phyloP scores from a whole-genome alignment of 2,888 invertebrate species.

The Leptura quadrifasciata region DNA sequence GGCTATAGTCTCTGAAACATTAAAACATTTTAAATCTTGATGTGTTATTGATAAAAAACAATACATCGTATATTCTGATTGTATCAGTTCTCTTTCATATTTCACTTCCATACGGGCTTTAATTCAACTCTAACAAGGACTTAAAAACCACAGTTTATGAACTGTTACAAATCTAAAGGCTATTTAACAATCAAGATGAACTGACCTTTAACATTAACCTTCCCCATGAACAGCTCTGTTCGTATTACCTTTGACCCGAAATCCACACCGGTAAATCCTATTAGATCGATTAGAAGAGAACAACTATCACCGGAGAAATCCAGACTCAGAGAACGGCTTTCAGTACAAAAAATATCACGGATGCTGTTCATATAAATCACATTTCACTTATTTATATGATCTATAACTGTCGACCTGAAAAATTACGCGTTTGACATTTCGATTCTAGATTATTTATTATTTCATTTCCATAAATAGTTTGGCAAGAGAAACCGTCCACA shows the following conservation, averaged over 20 bases:
- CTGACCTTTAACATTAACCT: slow-evolving; percentile 4
- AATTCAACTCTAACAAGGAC: background rate
- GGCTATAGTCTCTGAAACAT: too few species aligned
- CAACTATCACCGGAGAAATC: background rate
- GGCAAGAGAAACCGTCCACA: background rate
- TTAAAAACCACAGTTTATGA: background rate
- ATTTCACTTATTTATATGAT: background rate
- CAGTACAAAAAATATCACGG: background rate
- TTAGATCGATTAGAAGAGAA: slow-evolving; percentile 7
- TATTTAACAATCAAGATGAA: background rate
- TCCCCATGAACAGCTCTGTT: background rate
- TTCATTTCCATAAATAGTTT: background rate
- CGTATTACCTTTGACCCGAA: slow-evolving; percentile 4
- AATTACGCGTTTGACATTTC: background rate
- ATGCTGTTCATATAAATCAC: background rate
- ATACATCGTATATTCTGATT: too few species aligned
- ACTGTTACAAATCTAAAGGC: background rate
- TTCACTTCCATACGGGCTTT: background rate
- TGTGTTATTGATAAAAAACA: too few species aligned
- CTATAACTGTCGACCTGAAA: background rate
- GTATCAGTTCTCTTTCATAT: too few species aligned
- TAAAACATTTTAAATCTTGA: too few species aligned
- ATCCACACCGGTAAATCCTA: slow-evolving; percentile 7
- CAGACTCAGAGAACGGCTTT: background rate
- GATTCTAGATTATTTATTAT: background rate